Evolutionary conservation across 2,797 vertebrate genomes (phyloP).

Genomic region (Cottoperca gobio): DNA sequence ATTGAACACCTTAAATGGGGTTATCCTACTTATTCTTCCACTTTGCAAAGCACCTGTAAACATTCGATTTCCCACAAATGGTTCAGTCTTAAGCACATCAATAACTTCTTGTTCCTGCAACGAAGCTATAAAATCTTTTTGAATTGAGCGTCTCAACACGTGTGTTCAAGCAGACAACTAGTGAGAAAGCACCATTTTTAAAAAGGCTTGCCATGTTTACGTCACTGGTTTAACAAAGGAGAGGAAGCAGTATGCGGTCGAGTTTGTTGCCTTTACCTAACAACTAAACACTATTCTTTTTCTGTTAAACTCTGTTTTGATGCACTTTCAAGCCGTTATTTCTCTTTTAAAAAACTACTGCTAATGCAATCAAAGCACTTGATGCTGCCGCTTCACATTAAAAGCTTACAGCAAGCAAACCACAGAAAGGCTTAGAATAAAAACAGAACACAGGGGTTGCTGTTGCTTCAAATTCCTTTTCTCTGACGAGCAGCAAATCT

Average conservation of each 20-base stretch:
- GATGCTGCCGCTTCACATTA: background rate
- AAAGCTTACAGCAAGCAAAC: background rate
- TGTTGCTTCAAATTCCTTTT: background rate
- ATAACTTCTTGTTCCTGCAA: background rate
- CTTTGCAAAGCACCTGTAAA: background rate
- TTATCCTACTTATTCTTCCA: background rate
- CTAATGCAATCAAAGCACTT: background rate
- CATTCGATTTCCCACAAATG: background rate
- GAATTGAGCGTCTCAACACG: background rate
- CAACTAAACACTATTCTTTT: background rate
- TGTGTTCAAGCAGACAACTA: background rate
- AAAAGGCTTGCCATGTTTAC: background rate
- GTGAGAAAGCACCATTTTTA: background rate
- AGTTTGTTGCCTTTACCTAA: background rate
- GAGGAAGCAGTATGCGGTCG: background rate
- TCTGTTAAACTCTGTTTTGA: background rate
- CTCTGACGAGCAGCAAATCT: background rate
- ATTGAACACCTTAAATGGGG: background rate
- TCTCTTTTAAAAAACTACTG: background rate
- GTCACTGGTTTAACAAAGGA: conserved; percentile 2
- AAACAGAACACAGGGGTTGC: too few species aligned
- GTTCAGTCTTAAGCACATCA: background rate
- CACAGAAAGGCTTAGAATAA: background rate
- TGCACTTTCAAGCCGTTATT: background rate
- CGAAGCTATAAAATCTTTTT: background rate